These are phyloP conservation scores for Hypomesus transpacificus DNA, from an alignment of 2,113 vertebrate species.

Conservation along the genomic window DNA sequence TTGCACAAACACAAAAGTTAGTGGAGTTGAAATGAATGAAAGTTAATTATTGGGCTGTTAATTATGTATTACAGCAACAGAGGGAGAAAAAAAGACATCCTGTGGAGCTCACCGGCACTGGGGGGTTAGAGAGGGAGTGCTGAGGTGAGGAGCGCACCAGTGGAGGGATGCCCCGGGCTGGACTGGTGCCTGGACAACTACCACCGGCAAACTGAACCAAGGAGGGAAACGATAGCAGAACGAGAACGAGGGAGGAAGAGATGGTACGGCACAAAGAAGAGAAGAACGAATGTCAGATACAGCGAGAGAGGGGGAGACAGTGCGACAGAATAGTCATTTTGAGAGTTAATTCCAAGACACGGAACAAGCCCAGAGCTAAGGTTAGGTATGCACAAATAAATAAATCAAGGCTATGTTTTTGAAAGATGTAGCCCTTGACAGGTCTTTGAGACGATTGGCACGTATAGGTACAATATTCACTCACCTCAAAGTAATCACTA, in stretches of 20 bases:
- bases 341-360: too few relatives aligned
- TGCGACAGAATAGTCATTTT: too few relatives aligned
- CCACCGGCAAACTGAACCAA: slow-evolving; percentile 85
- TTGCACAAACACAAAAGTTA: background rate
- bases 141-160: slow-evolving; percentile 88
- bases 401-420: background rate
- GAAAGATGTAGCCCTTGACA: background rate
- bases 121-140: slow-evolving; percentile 91
- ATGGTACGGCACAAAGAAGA: slow-evolving; percentile 16
- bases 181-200: slow-evolving; percentile 89
- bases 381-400: too few relatives aligned
- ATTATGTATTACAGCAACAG: background rate
- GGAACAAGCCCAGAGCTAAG: too few relatives aligned
- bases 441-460: too few relatives aligned
- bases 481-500: slow-evolving; percentile 96
- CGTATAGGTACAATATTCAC: slow-evolving; percentile 30
- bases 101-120: slow-evolving; percentile 77
- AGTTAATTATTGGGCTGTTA: background rate
- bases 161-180: slow-evolving; percentile 84
- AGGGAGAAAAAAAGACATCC: slow-evolving; percentile 27
- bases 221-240: background rate
- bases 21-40: background rate
- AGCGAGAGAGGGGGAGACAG: slow-evolving; percentile 17
- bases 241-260: background rate
- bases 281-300: slow-evolving; percentile 16